Evolutionary conservation across 2,797 vertebrate genomes (phyloP), one percentile per base, ranked within the genome.

Genomic region (Darevskia nairensis): DNA sequence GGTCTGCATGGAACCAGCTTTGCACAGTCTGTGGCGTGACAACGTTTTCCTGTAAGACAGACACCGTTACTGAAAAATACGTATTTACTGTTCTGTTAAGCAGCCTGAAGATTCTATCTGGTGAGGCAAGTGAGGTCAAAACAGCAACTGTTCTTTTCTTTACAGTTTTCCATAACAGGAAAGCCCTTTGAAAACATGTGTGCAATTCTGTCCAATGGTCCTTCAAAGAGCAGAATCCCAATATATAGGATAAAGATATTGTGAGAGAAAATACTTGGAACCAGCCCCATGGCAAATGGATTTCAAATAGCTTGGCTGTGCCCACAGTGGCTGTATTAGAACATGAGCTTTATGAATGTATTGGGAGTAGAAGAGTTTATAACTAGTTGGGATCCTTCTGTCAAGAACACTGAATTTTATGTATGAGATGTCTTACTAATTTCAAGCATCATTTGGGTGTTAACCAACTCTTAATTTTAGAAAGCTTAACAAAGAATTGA

Each of bases 91-190:
- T 89, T 84, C 85, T 75, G 76, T 25, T 50, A 80, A 29, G 50
- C 9, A 85, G 35, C 80, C 86, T 21, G n/a, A 77, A 68, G 85
- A 85, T 17, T 64, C 0, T 80, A 10, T n/a, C 2, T 1, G 44
- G 80, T 86, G 78, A 80, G 91, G 69, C 41, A 3, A 3, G 69
- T 76, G 8, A 90, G 87, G 89, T 64, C 59, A 84, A 82, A 90
- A 86, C 1, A 4, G 64, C 10, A 82, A 10, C 2, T 69, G 0
- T 8, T 50, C 19, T 66, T 74, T 74, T 79, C n/a, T 21, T 15
- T 68, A 55, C 84, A 76, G 19, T 84, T 68, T 82, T 85, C 21
- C 46, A 46, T 69, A 86, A 55, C 15, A 76, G 80, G 23, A 71
- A 81, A 77, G 0, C 46, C 25, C 61, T 82, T 89, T 88, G 88